A percentile compares a stretch with the other conserved stretches of the same genome.
These are phyloP conservation scores for Coelopa pilipes DNA, from an alignment of 2,888 invertebrate species.

Conservation along the genomic window DNA sequence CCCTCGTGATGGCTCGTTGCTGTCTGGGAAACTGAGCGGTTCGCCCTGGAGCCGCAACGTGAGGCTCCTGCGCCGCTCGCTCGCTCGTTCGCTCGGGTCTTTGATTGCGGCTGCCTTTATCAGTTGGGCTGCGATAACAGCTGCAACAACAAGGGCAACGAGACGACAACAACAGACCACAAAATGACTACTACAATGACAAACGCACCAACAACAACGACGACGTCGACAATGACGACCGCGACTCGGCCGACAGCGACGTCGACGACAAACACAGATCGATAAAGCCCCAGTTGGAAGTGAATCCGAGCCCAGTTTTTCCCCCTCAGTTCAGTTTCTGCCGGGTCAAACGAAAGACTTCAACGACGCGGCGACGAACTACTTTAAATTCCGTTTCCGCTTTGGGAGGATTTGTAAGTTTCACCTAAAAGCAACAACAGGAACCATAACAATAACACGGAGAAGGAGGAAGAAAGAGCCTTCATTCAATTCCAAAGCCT, in stretches of 20 bases:
- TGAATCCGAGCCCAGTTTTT: conserved; percentile 16
- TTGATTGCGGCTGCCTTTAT: conserved; percentile 22
- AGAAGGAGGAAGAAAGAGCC: no score
- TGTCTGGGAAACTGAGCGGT: no score
- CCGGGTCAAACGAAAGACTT: conserved; percentile 39
- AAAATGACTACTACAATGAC: conserved; percentile 6
- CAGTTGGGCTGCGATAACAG: conserved; percentile 19
- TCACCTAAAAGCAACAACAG: background rate
- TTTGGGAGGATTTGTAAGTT: background rate
- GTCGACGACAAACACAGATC: background rate
- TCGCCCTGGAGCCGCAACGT: no score
- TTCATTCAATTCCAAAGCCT: no score
- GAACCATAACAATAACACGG: no score
- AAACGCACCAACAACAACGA: background rate
- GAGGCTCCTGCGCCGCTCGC: no score
- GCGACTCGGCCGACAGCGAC: background rate
- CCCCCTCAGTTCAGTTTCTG: conserved; percentile 30
- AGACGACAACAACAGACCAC: background rate
- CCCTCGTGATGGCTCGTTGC: conserved; percentile 35
- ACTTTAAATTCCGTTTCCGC: background rate
- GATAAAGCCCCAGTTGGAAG: conserved; percentile 27
- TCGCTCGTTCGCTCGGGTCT: background rate
- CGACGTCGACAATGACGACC: background rate
- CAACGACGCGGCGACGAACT: conserved; percentile 16
- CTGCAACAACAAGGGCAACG: conserved; percentile 5